Evolutionary conservation across 2,888 invertebrate genomes (phyloP).

Genomic region (Papilio gigon): DNA sequence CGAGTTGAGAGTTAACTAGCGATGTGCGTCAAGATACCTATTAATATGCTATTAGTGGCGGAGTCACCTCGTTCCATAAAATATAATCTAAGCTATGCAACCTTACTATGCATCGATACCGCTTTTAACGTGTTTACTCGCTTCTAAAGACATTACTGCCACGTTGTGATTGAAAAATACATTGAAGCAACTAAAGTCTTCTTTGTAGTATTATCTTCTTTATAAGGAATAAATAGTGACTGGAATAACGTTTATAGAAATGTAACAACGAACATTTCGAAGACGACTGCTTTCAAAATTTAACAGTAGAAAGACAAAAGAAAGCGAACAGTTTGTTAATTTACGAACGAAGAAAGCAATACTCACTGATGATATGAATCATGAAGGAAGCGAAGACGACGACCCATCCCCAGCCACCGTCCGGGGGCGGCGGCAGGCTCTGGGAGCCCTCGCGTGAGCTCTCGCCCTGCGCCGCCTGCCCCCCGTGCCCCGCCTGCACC

Average conservation of each 20-base stretch:
- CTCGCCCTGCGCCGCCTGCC: constrained; percentile 59
- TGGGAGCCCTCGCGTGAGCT: constrained; percentile 62
- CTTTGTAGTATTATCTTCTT: neutral
- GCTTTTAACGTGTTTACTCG: constrained; percentile 4
- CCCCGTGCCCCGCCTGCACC: constrained; percentile 55
- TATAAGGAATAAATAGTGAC: neutral
- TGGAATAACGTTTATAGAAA: neutral
- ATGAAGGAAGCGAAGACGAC: constrained; percentile 97
- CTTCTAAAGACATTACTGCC: constrained; percentile 11
- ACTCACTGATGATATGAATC: constrained; percentile 97
- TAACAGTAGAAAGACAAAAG: too few species aligned
- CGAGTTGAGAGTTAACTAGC: neutral
- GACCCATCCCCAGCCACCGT: constrained; percentile 98
- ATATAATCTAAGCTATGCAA: constrained; percentile 34
- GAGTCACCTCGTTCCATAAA: constrained; percentile 36
- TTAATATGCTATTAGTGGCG: constrained; percentile 37
- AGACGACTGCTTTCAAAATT: too few species aligned
- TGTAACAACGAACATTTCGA: too few species aligned
- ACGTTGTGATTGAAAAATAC: neutral
- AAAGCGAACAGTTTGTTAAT: too few species aligned
- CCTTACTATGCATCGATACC: constrained; percentile 13
- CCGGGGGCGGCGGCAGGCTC: constrained; percentile 87
- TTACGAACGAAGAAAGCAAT: constrained; percentile 39
- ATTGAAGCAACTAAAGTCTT: neutral
- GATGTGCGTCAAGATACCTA: constrained; percentile 31